Evolutionary conservation across 2,797 vertebrate genomes (phyloP).

Genomic region (Gambelia wislizenii): DNA sequence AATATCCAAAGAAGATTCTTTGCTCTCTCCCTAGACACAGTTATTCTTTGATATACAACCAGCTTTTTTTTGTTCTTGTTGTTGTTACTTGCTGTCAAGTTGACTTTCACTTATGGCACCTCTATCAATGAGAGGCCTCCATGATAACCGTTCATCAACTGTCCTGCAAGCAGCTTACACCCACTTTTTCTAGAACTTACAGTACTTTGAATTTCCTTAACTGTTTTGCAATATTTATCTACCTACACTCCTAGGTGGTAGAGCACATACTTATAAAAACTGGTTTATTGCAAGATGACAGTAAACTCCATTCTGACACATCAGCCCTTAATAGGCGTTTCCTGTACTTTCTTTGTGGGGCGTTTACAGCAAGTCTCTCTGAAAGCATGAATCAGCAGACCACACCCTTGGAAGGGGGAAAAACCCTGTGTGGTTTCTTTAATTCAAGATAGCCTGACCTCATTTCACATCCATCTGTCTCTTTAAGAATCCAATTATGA

Average conservation of each 20-base stretch:
- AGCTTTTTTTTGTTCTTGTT: neutral
- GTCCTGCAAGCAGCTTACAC: neutral
- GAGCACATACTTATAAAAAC: conserved; percentile 26
- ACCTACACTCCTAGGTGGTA: fast-evolving
- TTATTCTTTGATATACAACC: neutral
- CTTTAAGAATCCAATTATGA: neutral
- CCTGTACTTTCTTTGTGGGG: conserved; percentile 19
- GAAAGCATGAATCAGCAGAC: conserved; percentile 41
- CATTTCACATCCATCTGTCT: fast-evolving
- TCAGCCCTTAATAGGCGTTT: neutral
- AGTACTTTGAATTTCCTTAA: neutral
- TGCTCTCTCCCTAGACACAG: neutral
- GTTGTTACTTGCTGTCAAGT: too few species aligned
- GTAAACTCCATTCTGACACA: neutral
- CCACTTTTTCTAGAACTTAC: neutral
- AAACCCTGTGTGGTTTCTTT: conserved; percentile 3
- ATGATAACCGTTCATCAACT: too few species aligned
- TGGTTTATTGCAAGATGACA: conserved; percentile 46
- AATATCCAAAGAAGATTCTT: neutral
- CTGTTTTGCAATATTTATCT: fast-evolving
- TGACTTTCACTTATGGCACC: too few species aligned
- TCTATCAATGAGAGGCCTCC: too few species aligned
- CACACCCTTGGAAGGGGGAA: conserved; percentile 11
- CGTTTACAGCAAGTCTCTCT: conserved; percentile 28
- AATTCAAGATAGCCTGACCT: neutral